Conservation (phyloP, 2,113 vertebrate genomes). For the Pelodiscus sinensis region DNA sequence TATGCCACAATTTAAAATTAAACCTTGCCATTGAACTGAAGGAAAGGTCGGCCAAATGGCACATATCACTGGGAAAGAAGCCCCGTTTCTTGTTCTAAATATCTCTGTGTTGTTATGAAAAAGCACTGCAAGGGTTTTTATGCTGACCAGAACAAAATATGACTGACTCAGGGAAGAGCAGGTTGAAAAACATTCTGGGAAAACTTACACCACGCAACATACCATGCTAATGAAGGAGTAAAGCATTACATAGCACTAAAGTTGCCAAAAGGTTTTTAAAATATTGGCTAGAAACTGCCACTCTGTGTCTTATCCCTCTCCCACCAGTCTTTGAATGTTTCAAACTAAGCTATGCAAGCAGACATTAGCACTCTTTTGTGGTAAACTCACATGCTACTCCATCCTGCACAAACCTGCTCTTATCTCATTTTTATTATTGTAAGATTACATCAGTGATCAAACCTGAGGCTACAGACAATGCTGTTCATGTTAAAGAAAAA, state of each 20-base stretch:
- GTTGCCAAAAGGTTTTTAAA: neutral
- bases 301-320: neutral
- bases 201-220: neutral
- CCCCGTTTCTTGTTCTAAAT: conserved; percentile 22
- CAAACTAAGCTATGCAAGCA: neutral
- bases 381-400: accelerated
- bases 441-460: neutral
- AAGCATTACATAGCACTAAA: neutral
- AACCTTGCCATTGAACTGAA: conserved; percentile 47
- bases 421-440: neutral
- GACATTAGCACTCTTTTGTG: neutral
- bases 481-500: neutral
- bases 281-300: neutral
- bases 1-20: conserved; percentile 53
- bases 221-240: neutral
- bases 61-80: conserved; percentile 39
- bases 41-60: conserved; percentile 67
- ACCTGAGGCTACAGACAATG: neutral
- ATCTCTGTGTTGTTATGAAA: conserved; percentile 1
- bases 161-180: neutral
- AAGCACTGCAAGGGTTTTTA: conserved; percentile 19
- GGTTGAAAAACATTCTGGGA: conserved; percentile 1
- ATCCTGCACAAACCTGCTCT: neutral
- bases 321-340: neutral
- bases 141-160: neutral